These are phyloP conservation scores for Galaxias olidus DNA, from an alignment of 2,797 vertebrate species.

Conservation along the genomic window DNA sequence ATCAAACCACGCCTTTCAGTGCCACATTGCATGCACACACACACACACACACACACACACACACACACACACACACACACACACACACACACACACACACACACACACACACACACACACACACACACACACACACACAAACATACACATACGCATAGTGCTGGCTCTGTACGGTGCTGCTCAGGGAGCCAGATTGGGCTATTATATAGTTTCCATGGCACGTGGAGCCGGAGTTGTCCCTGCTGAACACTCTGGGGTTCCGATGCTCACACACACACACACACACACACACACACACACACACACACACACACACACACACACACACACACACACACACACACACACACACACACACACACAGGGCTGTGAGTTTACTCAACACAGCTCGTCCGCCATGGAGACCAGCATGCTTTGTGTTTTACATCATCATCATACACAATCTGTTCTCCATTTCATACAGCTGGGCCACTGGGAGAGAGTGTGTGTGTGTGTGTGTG, in stretches of 20 bases:
- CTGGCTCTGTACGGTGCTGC: slow-evolving; percentile 13
- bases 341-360: neutral
- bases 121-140: neutral
- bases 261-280: neutral
- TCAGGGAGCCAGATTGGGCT: slow-evolving; percentile 31
- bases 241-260: slow-evolving; percentile 1
- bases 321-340: neutral
- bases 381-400: slow-evolving; percentile 69
- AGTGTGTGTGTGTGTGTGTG: neutral
- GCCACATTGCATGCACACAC: slow-evolving; percentile 47
- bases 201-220: slow-evolving; percentile 42
- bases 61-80: neutral
- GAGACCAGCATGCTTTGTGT: slow-evolving; percentile 73
- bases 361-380: slow-evolving; percentile 73
- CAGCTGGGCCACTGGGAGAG: slow-evolving; percentile 63
- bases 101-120: neutral
- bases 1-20: slow-evolving; percentile 23
- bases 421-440: slow-evolving; percentile 77
- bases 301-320: neutral
- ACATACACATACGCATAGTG: neutral
- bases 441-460: slow-evolving; percentile 78
- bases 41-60: slow-evolving; percentile 10
- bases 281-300: neutral
- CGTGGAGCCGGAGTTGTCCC: slow-evolving; percentile 39
- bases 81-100: slow-evolving; percentile 3